Evolutionary conservation across 2,888 invertebrate genomes (phyloP).

Genomic region (Nemotelus nigrinus): DNA sequence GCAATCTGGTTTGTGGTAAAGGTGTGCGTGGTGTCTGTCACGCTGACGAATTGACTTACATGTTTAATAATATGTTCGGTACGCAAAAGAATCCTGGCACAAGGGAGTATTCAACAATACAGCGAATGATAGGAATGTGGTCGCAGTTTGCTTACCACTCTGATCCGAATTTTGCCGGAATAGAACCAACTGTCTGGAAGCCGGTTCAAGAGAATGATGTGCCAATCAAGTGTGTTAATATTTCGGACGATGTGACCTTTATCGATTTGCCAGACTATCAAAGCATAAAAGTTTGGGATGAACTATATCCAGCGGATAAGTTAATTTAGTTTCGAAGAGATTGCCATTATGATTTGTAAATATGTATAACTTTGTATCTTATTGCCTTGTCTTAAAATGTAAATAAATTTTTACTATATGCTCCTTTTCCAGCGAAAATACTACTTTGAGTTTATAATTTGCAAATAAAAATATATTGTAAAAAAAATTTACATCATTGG

Average conservation of each 20-base stretch:
- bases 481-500: too few relatives aligned
- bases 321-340: conserved; percentile 35
- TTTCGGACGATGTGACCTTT: conserved; percentile 61
- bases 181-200: conserved; percentile 54
- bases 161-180: conserved; percentile 58
- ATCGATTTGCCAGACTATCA: conserved; percentile 63
- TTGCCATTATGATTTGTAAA: background rate
- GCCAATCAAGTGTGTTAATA: conserved; percentile 62
- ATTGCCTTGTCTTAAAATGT: too few relatives aligned
- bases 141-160: conserved; percentile 61
- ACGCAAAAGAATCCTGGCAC: conserved; percentile 59
- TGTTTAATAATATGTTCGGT: conserved; percentile 62
- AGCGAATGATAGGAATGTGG: conserved; percentile 60
- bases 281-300: conserved; percentile 61
- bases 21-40: conserved; percentile 63
- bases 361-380: too few relatives aligned
- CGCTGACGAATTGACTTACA: conserved; percentile 63
- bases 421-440: too few relatives aligned
- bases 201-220: conserved; percentile 56
- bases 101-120: conserved; percentile 62
- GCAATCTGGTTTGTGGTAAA: conserved; percentile 61
- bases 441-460: too few relatives aligned
- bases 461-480: too few relatives aligned
- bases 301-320: conserved; percentile 58
- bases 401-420: too few relatives aligned